Percentiles rank a stretch among this genome's conserved stretches.
phyloP scores from a whole-genome alignment of 2,797 vertebrate genomes.

The Manis crassicaudata region DNA sequence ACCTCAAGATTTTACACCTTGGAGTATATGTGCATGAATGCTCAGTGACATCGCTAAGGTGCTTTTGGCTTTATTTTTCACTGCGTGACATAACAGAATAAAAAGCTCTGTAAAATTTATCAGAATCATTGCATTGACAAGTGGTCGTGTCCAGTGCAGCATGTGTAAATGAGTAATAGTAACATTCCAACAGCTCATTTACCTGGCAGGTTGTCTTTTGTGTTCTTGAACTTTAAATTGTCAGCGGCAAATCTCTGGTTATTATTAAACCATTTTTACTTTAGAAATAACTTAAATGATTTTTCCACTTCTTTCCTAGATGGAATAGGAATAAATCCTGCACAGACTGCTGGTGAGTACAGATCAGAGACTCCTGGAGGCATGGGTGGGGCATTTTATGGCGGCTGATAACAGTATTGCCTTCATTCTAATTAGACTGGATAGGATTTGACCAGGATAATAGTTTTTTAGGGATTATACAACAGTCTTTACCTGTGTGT shows the following conservation, averaged over 20 bases:
- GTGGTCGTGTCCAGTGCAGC: not conserved
- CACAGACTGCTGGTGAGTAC: slow-evolving; percentile 96
- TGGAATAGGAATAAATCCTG: slow-evolving; percentile 98
- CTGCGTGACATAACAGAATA: not conserved
- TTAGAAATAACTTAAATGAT: not conserved
- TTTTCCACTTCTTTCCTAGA: slow-evolving; percentile 86
- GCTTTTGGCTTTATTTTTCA: slow-evolving; percentile 3
- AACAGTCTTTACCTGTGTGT: not conserved
- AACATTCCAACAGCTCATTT: not conserved
- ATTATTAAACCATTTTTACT: not conserved
- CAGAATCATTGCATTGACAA: not conserved
- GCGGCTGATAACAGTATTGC: not conserved
- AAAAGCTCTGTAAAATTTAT: not conserved
- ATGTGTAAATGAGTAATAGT: not conserved
- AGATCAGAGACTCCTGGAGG: not conserved
- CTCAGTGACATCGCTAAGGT: not conserved
- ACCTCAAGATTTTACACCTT: not conserved
- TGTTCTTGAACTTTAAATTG: not conserved
- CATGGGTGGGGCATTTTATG: not conserved
- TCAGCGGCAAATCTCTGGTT: not conserved
- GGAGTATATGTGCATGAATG: not conserved
- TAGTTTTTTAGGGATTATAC: not conserved
- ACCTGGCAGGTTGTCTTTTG: not conserved
- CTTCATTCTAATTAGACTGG: not conserved
- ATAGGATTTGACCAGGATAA: not conserved